Conservation (phyloP, 2,113 vertebrate genomes). For the Chlamydotis undulata region DNA sequence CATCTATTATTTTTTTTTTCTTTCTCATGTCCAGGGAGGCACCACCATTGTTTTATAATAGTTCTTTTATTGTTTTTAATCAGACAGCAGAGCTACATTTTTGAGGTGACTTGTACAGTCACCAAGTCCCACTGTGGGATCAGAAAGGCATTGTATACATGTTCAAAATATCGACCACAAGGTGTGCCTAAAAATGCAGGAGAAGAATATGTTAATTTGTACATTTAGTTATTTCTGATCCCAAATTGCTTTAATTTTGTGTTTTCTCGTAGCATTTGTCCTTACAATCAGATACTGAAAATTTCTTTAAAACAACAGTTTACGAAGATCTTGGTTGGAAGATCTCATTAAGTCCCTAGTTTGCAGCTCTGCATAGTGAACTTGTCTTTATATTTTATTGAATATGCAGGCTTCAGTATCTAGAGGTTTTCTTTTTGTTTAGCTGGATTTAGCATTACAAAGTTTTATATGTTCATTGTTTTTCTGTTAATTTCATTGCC, state of each 20-base stretch:
- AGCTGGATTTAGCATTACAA: neutral
- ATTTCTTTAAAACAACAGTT: neutral
- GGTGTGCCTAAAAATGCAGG: neutral
- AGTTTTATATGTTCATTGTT: neutral
- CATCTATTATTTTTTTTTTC: neutral
- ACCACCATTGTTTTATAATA: neutral
- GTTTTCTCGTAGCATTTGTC: neutral
- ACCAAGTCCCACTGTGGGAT: neutral
- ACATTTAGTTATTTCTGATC: neutral
- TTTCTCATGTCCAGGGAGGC: neutral
- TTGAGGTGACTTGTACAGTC: neutral
- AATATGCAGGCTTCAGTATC: neutral
- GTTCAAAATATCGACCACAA: fast-evolving
- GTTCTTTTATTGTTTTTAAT: neutral
- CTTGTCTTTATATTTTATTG: neutral
- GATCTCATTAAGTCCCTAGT: neutral
- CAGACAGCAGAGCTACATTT: neutral
- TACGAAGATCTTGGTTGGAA: neutral
- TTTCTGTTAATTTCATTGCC: neutral
- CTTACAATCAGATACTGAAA: neutral
- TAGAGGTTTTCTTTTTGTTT: neutral
- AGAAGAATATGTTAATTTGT: neutral
- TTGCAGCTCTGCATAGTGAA: neutral
- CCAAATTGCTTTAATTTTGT: neutral
- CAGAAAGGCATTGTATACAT: neutral